phyloP scores from a whole-genome alignment of 1,140 invertebrate genomes.

The Formica selysi region DNA sequence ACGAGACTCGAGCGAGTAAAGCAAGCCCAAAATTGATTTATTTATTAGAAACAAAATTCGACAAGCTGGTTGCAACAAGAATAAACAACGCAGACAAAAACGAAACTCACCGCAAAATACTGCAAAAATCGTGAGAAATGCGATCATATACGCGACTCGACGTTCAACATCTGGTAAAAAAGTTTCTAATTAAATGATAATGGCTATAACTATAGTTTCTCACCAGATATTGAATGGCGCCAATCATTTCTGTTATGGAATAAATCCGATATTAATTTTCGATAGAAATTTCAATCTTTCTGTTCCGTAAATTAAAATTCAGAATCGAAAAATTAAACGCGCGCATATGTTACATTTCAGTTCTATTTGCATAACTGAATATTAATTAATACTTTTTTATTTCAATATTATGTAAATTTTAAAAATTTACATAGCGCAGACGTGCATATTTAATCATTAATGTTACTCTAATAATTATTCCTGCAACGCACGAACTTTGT shows the following conservation, averaged over 20 bases:
- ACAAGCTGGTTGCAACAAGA: slow-evolving; percentile 60
- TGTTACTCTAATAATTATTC: slow-evolving; percentile 12
- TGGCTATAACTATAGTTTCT: slow-evolving; percentile 47
- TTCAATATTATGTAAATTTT: slow-evolving; percentile 31
- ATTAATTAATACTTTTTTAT: slow-evolving; percentile 15
- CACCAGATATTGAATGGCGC: slow-evolving; percentile 43
- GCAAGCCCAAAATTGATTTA: slow-evolving; percentile 31
- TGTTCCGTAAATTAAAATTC: not conserved
- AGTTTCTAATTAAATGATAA: slow-evolving; percentile 39
- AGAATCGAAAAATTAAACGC: not conserved
- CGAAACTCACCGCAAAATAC: not conserved
- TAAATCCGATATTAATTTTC: slow-evolving; percentile 3
- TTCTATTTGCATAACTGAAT: slow-evolving; percentile 28
- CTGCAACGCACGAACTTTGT: not conserved
- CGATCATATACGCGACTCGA: not conserved
- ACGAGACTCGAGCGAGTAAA: slow-evolving; percentile 27
- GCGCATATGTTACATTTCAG: not conserved
- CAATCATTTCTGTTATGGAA: not conserved
- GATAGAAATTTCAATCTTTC: not conserved
- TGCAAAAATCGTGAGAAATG: slow-evolving; percentile 1
- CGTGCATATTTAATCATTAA: slow-evolving; percentile 1
- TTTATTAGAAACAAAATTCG: slow-evolving; percentile 40
- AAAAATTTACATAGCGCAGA: slow-evolving; percentile 25
- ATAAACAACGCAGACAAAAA: slow-evolving; percentile 25
- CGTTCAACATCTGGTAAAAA: slow-evolving; percentile 39